phyloP scores from a whole-genome alignment of 2,888 invertebrate species.

The Malachius bipustulatus region DNA sequence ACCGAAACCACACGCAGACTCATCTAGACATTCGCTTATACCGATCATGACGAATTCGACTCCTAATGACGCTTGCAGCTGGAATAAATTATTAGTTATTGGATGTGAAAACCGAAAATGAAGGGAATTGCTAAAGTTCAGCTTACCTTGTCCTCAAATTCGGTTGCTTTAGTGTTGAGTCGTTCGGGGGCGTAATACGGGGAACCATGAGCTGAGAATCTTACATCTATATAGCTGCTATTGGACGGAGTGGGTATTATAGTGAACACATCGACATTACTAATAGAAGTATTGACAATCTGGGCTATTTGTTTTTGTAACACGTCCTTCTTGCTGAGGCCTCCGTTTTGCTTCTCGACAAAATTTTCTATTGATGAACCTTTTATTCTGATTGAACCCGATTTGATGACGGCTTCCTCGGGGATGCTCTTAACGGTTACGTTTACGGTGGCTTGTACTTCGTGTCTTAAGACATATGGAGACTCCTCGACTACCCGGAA shows the following conservation, averaged over 20 bases:
- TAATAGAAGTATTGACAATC: constrained; percentile 63
- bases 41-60: constrained; percentile 75
- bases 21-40: constrained; percentile 81
- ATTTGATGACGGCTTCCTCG: constrained; percentile 83
- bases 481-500: constrained; percentile 63
- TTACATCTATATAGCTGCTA: constrained; percentile 63
- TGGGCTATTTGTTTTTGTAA: constrained; percentile 48
- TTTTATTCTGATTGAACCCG: constrained; percentile 78
- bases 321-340: constrained; percentile 42
- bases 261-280: constrained; percentile 89
- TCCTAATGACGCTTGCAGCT: constrained; percentile 59
- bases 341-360: background rate
- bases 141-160: constrained; percentile 52
- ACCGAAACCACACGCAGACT: constrained; percentile 54
- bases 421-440: constrained; percentile 81
- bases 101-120: background rate
- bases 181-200: constrained; percentile 84
- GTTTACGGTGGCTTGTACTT: constrained; percentile 72
- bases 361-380: constrained; percentile 4
- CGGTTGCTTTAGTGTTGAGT: constrained; percentile 72
- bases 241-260: constrained; percentile 59
- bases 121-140: no score
- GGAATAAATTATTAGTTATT: constrained; percentile 17
- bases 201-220: constrained; percentile 88
- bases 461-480: constrained; percentile 47